These are phyloP conservation scores for Pseudorectes ferrugineus DNA, from an alignment of 2,113 vertebrate species.

Conservation along the genomic window DNA sequence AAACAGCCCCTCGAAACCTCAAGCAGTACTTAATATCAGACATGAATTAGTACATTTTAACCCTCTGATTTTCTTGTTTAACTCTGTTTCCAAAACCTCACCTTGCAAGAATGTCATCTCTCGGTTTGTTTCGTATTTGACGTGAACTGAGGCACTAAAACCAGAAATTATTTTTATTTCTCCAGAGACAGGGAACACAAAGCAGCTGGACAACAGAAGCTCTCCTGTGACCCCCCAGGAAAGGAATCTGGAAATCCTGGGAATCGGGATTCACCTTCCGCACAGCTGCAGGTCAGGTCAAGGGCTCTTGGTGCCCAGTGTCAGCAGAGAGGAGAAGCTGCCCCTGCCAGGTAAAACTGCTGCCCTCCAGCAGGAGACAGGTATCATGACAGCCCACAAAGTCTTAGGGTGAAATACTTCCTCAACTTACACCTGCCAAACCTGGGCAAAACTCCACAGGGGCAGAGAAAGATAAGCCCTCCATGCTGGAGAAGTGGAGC, in stretches of 20 bases:
- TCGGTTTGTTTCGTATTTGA: not conserved
- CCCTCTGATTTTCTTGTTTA: not conserved
- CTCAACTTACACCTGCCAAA: not conserved
- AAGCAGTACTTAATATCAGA: not conserved
- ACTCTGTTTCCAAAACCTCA: not conserved
- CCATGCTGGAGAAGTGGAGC: not conserved
- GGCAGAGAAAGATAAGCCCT: not conserved
- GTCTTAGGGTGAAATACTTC: not conserved
- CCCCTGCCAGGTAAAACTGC: not conserved
- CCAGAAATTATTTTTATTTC: not conserved
- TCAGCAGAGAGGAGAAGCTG: not conserved
- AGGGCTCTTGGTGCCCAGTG: not conserved
- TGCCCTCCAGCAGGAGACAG: not conserved
- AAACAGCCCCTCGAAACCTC: not conserved
- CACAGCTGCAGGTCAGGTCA: not conserved
- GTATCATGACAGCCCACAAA: accelerated
- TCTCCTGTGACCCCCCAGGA: not conserved
- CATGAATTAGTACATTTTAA: not conserved
- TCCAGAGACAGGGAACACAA: not conserved
- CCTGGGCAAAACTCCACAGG: not conserved
- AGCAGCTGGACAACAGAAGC: not conserved
- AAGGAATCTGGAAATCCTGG: not conserved
- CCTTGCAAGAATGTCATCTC: not conserved
- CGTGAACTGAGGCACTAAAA: not conserved
- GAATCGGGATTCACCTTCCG: not conserved